These are phyloP conservation scores for Caenorhabditis inopinata DNA, from an alignment of 1,140 invertebrate genomes.

Conservation along the genomic window DNA sequence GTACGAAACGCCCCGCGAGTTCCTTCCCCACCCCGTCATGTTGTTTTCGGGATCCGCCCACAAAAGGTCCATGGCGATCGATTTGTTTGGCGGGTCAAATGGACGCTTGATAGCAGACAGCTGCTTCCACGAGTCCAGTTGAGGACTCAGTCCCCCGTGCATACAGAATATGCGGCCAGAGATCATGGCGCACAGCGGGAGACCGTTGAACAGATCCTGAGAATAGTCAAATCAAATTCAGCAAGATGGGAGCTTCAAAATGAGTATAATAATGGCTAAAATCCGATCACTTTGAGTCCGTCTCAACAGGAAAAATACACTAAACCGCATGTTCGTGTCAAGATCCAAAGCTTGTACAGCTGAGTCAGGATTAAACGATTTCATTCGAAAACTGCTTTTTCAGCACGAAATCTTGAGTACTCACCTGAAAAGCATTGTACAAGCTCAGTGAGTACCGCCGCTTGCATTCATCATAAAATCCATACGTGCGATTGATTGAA, in stretches of 20 bases:
- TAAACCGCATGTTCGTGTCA: too few species aligned
- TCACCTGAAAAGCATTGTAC: constrained; percentile 41
- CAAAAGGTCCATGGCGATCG: constrained; percentile 26
- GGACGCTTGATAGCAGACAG: constrained; percentile 29
- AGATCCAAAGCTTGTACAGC: too few species aligned
- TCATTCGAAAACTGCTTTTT: too few species aligned
- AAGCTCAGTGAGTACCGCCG: constrained; percentile 66
- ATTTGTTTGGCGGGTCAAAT: constrained; percentile 24
- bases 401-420: too few species aligned
- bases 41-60: constrained; percentile 29
- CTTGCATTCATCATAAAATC: constrained; percentile 70
- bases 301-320: too few species aligned
- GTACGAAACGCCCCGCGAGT: constrained; percentile 37
- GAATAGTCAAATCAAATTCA: too few species aligned
- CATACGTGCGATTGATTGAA: constrained; percentile 72
- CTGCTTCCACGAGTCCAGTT: constrained; percentile 28
- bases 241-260: too few species aligned
- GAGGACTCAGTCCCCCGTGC: constrained; percentile 47
- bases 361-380: too few species aligned
- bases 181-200: constrained; percentile 47
- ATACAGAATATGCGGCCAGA: constrained; percentile 45
- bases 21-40: constrained; percentile 28
- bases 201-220: constrained; percentile 45
- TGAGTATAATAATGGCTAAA: too few species aligned
- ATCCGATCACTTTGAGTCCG: too few species aligned